These are phyloP conservation scores for Acleris sparsana DNA, from an alignment of 2,888 invertebrate species.

Conservation along the genomic window DNA sequence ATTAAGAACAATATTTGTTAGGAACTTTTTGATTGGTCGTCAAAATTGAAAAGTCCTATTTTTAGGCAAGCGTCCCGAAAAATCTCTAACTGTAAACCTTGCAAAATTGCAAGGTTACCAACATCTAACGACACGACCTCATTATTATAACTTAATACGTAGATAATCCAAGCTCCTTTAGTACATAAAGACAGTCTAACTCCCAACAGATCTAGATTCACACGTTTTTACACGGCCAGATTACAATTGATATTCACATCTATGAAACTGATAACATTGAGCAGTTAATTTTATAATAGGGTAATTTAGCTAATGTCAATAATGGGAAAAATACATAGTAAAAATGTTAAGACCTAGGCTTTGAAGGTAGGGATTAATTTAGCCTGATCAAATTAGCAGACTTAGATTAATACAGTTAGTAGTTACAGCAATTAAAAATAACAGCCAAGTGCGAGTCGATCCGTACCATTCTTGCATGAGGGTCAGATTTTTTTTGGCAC, in stretches of 20 bases:
- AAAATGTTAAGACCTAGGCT: constrained; percentile 1
- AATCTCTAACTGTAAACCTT: not conserved
- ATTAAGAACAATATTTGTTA: too few species aligned
- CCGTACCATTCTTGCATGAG: too few species aligned
- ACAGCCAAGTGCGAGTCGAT: too few species aligned
- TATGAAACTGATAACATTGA: constrained; percentile 50
- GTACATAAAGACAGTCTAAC: constrained; percentile 22
- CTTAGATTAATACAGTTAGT: too few species aligned
- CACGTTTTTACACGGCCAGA: constrained; percentile 57
- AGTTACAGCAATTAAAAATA: too few species aligned
- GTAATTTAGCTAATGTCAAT: constrained; percentile 23
- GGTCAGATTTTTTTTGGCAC: too few species aligned
- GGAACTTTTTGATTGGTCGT: too few species aligned
- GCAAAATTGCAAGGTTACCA: constrained; percentile 9
- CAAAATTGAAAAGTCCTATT: too few species aligned
- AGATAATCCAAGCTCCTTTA: constrained; percentile 27
- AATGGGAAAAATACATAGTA: constrained; percentile 21
- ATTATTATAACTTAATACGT: constrained; percentile 42
- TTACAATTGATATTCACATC: constrained; percentile 48
- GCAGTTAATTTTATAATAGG: constrained; percentile 30
- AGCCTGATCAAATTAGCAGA: too few species aligned
- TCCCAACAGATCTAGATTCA: constrained; percentile 43
- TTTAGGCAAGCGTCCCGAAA: too few species aligned
- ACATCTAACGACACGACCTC: constrained; percentile 34
- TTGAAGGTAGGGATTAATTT: not conserved